Evolutionary conservation across 2,888 invertebrate genomes (phyloP), one percentile per base, ranked within the genome.

Genomic region (Lypha dubia): DNA sequence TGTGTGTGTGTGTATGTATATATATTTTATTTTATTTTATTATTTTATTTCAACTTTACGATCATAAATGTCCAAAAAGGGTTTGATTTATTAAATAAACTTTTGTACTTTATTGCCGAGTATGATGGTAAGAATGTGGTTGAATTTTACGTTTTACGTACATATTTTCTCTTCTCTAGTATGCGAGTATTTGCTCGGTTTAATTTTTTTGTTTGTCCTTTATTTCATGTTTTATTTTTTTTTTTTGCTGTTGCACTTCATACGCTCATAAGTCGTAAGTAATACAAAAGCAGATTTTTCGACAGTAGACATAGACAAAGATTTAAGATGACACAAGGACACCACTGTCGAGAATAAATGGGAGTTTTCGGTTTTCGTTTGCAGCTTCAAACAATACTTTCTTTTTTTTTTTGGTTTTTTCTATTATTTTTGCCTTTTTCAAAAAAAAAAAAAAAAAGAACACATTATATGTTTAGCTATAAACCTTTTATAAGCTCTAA

Each of bases 31-130:
- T 86, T 86, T 85, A 83, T 77, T 88, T 89, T 87, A 87, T 89
- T 88, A 89, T 90, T 90, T 89, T 89, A 90, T 89, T 91, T 90
- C 89, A 90, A 89, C 91, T 91, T 90, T 90, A 89, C 89, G 91
- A 92, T 91, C 92, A 91, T 92, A 92, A 92, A 92, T 91, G 92
- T 92, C 92, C 89, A 88, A 89, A 91, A 90, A 89, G 90, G 90
- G 88, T 91, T 91, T 92, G 92, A 92, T 92, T 92, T 92, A 92
- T 91, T 87, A 83, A 87, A 60, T 84, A 89, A 90, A 90, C 88
- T 90, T 90, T 90, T 88, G 87, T 87, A 86, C 88, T 86, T 87
- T 86, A 86, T 84, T 84, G 83, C 81, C 75, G 73, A 83, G 84
- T 82, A 83, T 87, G 87, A 87, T 85, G 86, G 79, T 75, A 71